Percentiles rank a stretch among this genome's conserved stretches.
These are phyloP conservation scores for Dicranocentrus wangi DNA, from an alignment of 2,888 invertebrate genomes.

Conservation along the genomic window DNA sequence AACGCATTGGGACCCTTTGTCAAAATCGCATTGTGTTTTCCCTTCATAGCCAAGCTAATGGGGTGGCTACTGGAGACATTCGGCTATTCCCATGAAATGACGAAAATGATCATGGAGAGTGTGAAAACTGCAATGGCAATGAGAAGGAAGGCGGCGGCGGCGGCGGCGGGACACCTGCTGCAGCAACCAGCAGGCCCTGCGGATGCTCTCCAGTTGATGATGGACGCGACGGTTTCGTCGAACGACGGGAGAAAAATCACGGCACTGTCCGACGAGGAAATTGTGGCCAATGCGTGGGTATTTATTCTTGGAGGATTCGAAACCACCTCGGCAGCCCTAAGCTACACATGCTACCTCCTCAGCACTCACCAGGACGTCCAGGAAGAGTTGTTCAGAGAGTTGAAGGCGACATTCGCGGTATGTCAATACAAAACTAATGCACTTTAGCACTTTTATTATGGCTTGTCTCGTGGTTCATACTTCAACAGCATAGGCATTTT, in stretches of 20 bases:
- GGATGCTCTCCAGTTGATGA: conserved; percentile 76
- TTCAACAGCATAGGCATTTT: too few species aligned
- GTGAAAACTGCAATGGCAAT: conserved; percentile 72
- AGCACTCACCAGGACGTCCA: conserved; percentile 76
- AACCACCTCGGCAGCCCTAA: conserved; percentile 77
- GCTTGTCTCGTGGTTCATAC: neutral
- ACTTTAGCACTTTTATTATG: neutral
- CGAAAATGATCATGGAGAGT: conserved; percentile 73
- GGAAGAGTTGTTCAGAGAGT: conserved; percentile 75
- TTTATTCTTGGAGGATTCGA: conserved; percentile 78
- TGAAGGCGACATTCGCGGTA: conserved; percentile 72
- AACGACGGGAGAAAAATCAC: neutral
- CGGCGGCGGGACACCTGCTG: neutral
- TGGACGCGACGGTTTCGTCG: conserved; percentile 73
- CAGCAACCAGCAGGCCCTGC: neutral
- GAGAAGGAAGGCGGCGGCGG: conserved; percentile 67
- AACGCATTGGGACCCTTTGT: conserved; percentile 73
- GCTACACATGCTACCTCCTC: conserved; percentile 76
- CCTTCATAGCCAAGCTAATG: conserved; percentile 71
- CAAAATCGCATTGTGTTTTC: conserved; percentile 73
- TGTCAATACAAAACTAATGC: neutral
- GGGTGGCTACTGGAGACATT: conserved; percentile 72
- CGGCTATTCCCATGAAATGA: conserved; percentile 74
- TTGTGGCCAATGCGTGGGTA: conserved; percentile 75
- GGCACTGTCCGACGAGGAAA: conserved; percentile 74